Percentiles rank a stretch among this genome's conserved stretches.
phyloP scores from a whole-genome alignment of 1,140 invertebrate species.

The Idris sp. region DNA sequence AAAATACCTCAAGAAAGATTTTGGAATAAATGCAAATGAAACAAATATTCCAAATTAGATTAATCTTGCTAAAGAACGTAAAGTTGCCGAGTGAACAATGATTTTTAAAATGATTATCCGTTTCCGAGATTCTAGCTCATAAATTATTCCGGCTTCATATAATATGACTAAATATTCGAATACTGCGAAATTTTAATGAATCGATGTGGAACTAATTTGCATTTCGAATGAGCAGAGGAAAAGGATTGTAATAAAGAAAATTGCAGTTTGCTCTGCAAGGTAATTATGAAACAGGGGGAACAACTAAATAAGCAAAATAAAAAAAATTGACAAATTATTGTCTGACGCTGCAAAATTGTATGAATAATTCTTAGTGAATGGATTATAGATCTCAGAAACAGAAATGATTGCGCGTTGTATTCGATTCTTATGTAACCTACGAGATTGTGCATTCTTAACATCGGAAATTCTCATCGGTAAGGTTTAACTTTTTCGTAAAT shows the following conservation, averaged over 20 bases:
- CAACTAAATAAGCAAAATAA: not conserved
- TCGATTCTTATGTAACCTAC: conserved; percentile 61
- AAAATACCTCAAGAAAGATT: too few species aligned
- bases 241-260: conserved; percentile 14
- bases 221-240: not conserved
- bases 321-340: conserved; percentile 17
- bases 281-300: conserved; percentile 13
- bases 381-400: conserved; percentile 20
- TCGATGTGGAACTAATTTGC: conserved; percentile 7
- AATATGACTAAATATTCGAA: too few species aligned
- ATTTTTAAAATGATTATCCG: too few species aligned
- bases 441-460: conserved; percentile 58
- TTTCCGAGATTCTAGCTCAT: too few species aligned
- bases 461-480: conserved; percentile 60
- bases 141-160: too few species aligned
- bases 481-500: conserved; percentile 61
- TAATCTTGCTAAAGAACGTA: too few species aligned
- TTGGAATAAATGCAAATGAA: too few species aligned
- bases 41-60: too few species aligned
- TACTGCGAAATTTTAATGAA: conserved; percentile 16
- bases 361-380: conserved; percentile 40
- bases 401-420: conserved; percentile 33
- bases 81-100: too few species aligned
- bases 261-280: conserved; percentile 7
- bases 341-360: conserved; percentile 28